Conservation (phyloP, 1,140 invertebrate species). For the Bombyx mandarina region DNA sequence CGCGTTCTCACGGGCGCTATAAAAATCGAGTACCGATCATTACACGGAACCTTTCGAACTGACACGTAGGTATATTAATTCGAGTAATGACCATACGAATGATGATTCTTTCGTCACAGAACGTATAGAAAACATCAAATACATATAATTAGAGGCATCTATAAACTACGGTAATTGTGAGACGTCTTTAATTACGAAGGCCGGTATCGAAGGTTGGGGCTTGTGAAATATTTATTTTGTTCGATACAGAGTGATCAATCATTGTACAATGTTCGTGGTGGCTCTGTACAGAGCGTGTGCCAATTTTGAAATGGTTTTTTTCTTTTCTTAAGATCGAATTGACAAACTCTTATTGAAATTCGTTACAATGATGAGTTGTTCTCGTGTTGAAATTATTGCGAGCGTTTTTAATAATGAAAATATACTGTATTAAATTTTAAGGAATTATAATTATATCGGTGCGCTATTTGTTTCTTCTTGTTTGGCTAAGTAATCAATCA, state of each 20-base stretch:
- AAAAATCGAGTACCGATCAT: slow-evolving; percentile 59
- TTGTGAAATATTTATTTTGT: slow-evolving; percentile 46
- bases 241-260: slow-evolving; percentile 13
- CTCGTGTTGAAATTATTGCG: too few relatives aligned
- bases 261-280: slow-evolving; percentile 7
- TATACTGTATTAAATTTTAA: too few relatives aligned
- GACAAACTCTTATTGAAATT: too few relatives aligned
- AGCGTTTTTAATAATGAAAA: too few relatives aligned
- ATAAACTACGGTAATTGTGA: slow-evolving; percentile 66
- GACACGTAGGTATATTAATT: slow-evolving; percentile 69
- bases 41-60: slow-evolving; percentile 56
- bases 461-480: too few relatives aligned
- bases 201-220: slow-evolving; percentile 34
- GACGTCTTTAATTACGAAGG: slow-evolving; percentile 62
- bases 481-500: too few relatives aligned
- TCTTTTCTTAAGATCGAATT: too few relatives aligned
- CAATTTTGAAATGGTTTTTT: too few relatives aligned
- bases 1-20: slow-evolving; percentile 58
- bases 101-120: slow-evolving; percentile 62
- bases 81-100: slow-evolving; percentile 60
- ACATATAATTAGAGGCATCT: slow-evolving; percentile 65
- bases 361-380: too few relatives aligned
- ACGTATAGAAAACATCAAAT: slow-evolving; percentile 67
- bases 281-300: background rate
- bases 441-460: too few relatives aligned